Base-by-base conservation (phyloP, 2,797 vertebrate species). In the Halcyon chelicuti region DNA sequence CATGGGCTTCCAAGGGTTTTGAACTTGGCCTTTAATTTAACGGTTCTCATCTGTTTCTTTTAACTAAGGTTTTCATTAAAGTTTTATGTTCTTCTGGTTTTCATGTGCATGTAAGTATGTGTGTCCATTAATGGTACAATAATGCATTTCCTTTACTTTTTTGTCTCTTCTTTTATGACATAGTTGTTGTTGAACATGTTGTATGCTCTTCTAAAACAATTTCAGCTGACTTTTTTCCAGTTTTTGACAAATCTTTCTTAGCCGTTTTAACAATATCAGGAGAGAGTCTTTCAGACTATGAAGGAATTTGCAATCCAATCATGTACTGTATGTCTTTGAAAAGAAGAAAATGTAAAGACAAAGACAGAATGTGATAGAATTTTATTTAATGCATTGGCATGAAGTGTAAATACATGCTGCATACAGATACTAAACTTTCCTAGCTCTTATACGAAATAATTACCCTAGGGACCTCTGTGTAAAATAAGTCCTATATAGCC, bases 391-490 rank as follows among this genome's bases (percentile, higher is more conserved):
- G 95, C 79, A 15, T 71, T 60, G 85, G n/a, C 95, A 90, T 92
- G 94, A 94, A 96, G 91, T 93, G 95, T 96, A 97, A 92, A 95
- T 97, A 97, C 80, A 91, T 88, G 83, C 70, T 60, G 91, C 93
- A 84, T 95, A 86, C 80, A 93, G 47, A 88, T 86, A 76, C 92
- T 75, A 87, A 96, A 95, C 91, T 88, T 78, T 40, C 28, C 91
- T 66, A 33, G 44, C 75, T 91, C 52, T 52, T 70, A 71, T 96
- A 55, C 54, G 79, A 97, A 97, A 95, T 97, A 97, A 97, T 97
- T 97, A 97, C 97, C 95, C 96, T 86, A 80, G 96, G 96, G 97
- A 97, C 62, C 74, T 82, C 73, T 71, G 86, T 76, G 93, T 92
- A 89, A 96, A 97, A 57, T 96, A 97, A 96, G 95, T 95, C 92